phyloP scores from a whole-genome alignment of 1,140 invertebrate species.

The Halesus radiatus region DNA sequence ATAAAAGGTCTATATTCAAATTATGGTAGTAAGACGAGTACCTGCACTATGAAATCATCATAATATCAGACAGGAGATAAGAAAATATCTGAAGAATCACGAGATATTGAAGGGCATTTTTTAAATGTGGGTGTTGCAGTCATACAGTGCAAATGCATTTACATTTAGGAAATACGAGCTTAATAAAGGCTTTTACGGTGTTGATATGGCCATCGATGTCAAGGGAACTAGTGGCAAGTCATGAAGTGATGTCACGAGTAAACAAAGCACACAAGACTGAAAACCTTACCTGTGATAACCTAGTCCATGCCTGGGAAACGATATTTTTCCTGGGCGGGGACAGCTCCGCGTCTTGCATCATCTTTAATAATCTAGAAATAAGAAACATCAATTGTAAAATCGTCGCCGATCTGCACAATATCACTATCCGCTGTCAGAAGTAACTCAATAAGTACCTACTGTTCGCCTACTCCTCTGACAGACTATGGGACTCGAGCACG shows the following conservation, averaged over 20 bases:
- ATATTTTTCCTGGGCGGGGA: constrained; percentile 67
- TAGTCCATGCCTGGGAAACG: constrained; percentile 72
- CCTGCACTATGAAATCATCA: no score
- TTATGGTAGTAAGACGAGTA: no score
- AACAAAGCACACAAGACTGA: not conserved
- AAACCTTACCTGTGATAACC: constrained; percentile 71
- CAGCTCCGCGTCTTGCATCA: constrained; percentile 74
- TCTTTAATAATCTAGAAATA: constrained; percentile 58
- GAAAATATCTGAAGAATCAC: no score
- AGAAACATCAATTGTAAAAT: constrained; percentile 5
- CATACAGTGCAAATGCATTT: no score
- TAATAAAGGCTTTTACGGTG: no score
- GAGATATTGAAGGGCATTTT: no score
- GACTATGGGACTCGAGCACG: not conserved
- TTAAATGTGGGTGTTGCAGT: no score
- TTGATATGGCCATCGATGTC: not conserved
- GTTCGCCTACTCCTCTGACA: no score
- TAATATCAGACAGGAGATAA: no score
- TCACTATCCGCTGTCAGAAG: constrained; percentile 28
- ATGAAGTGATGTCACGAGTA: not conserved
- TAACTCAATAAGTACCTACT: constrained; percentile 4
- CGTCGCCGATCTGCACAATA: not conserved
- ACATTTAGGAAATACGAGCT: no score
- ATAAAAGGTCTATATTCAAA: no score
- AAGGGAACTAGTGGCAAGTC: not conserved